Conservation (phyloP, 2,888 invertebrate genomes). For the Napeogenes inachia region DNA sequence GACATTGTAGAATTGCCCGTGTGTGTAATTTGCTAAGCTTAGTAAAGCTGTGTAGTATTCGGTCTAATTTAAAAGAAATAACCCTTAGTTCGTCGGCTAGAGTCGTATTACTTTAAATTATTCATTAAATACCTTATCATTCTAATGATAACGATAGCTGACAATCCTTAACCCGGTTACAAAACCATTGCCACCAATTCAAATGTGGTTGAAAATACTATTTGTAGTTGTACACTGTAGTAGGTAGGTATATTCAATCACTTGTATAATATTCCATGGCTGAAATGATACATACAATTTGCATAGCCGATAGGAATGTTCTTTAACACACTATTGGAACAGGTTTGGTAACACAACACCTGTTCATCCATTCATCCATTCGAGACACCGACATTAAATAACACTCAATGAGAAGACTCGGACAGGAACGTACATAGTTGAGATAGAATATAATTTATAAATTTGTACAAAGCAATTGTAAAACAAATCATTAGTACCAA, state of each 20-base stretch:
- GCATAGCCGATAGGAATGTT: slow-evolving; percentile 27
- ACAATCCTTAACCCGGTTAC: slow-evolving; percentile 42
- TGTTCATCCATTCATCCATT: slow-evolving; percentile 30
- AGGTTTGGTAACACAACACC: slow-evolving; percentile 33
- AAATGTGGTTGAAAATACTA: too few relatives aligned
- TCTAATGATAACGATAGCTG: slow-evolving; percentile 30
- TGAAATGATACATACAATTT: slow-evolving; percentile 20
- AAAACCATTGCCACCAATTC: slow-evolving; percentile 20
- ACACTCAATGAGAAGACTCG: slow-evolving; percentile 16
- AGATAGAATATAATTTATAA: too few relatives aligned
- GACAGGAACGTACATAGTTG: too few relatives aligned
- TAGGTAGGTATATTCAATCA: not conserved
- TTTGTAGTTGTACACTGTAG: too few relatives aligned
- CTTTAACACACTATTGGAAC: slow-evolving; percentile 28
- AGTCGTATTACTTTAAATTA: not conserved
- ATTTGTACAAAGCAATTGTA: too few relatives aligned
- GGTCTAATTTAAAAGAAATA: too few relatives aligned
- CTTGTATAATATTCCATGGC: slow-evolving; percentile 1
- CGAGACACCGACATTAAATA: slow-evolving; percentile 17
- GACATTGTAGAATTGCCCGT: too few relatives aligned
- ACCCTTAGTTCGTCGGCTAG: too few relatives aligned
- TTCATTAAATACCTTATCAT: not conserved
- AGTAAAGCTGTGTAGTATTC: too few relatives aligned
- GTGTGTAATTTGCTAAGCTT: too few relatives aligned
- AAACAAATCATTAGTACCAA: too few relatives aligned